Conservation (phyloP, 2,797 vertebrate genomes). For the Sebastes alutus region DNA sequence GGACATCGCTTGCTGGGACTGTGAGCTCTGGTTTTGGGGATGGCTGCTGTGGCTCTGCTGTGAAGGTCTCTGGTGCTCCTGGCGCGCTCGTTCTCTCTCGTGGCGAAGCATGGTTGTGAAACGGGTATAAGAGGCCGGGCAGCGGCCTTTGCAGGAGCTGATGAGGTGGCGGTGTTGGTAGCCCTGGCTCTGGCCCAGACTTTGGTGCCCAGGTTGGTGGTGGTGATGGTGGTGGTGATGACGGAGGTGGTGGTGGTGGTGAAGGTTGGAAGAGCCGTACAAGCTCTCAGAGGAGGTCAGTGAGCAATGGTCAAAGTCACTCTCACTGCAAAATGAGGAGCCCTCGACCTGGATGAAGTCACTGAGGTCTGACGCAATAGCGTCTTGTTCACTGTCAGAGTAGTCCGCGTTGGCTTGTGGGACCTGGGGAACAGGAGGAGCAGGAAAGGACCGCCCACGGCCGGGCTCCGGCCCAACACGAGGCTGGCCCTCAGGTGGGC, state of each 20-base stretch:
- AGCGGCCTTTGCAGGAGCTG: conserved; percentile 96
- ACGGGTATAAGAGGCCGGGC: conserved; percentile 95
- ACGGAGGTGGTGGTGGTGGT: conserved; percentile 83
- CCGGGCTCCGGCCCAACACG: conserved; percentile 83
- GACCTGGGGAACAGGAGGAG: conserved; percentile 56
- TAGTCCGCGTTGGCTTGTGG: conserved; percentile 80
- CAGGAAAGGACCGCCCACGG: conserved; percentile 47
- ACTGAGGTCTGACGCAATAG: conserved; percentile 93
- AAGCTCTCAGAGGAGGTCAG: conserved; percentile 97
- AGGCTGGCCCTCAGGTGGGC: conserved; percentile 86
- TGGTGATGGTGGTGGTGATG: conserved; percentile 85
- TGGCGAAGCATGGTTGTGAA: conserved; percentile 98
- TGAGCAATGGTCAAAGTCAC: conserved; percentile 96
- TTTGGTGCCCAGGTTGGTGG: conserved; percentile 90
- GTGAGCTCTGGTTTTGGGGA: conserved; percentile 68
- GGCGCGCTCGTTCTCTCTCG: conserved; percentile 92
- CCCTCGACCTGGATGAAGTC: conserved; percentile 96
- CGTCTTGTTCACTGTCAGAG: conserved; percentile 95
- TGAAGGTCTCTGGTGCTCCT: conserved; percentile 83
- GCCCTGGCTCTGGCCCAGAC: conserved; percentile 87
- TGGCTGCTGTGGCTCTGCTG: conserved; percentile 68
- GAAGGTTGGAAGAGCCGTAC: conserved; percentile 84
- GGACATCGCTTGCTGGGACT: conserved; percentile 89
- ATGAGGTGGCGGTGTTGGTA: conserved; percentile 92
- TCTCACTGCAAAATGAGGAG: conserved; percentile 98